These are phyloP conservation scores for Leptura quadrifasciata DNA, from an alignment of 2,888 invertebrate species.

Conservation along the genomic window DNA sequence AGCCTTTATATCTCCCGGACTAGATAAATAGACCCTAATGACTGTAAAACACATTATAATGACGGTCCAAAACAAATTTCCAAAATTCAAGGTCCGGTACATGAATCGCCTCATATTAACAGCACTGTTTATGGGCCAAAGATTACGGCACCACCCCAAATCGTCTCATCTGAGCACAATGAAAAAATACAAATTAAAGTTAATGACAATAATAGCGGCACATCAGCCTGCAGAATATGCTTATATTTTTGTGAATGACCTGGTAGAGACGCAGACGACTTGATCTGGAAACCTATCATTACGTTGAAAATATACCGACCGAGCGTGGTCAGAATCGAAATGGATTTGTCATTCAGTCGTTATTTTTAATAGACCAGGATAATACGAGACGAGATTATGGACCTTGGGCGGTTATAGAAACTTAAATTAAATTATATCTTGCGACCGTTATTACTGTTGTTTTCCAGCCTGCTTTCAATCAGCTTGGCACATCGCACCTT, in stretches of 20 bases:
- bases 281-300: conserved; percentile 68
- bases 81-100: conserved; percentile 10
- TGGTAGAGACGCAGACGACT: conserved; percentile 58
- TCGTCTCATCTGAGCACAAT: conserved; percentile 45
- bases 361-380: conserved; percentile 57
- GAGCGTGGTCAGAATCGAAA: conserved; percentile 65
- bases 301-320: conserved; percentile 64
- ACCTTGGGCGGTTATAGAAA: conserved; percentile 30
- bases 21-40: conserved; percentile 54
- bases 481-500: conserved; percentile 11
- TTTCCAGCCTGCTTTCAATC: conserved; percentile 26
- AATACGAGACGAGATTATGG: conserved; percentile 31
- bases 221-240: conserved; percentile 47
- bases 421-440: conserved; percentile 32
- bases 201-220: conserved; percentile 68
- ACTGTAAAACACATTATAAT: conserved; percentile 61
- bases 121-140: conserved; percentile 33
- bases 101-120: conserved; percentile 28
- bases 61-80: conserved; percentile 42
- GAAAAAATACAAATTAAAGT: conserved; percentile 59
- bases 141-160: conserved; percentile 29
- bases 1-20: conserved; percentile 17
- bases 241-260: conserved; percentile 66
- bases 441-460: conserved; percentile 18
- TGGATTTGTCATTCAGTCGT: conserved; percentile 64